A percentile compares a stretch with the other conserved stretches of the same genome.
Conservation (phyloP, 2,797 vertebrate genomes). For the Argyrosomus regius region DNA sequence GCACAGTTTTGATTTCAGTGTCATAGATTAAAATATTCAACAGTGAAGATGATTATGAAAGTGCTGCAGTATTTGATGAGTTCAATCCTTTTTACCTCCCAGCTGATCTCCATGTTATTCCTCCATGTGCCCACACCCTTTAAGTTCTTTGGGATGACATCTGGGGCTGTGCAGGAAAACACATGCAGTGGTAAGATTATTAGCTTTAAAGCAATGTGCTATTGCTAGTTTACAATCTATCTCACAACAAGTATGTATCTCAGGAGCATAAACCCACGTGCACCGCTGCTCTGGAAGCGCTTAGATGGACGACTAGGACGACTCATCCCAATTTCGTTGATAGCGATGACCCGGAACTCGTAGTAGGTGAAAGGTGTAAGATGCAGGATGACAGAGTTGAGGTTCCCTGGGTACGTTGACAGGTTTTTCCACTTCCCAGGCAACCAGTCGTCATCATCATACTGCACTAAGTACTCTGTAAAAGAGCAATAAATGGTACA, state of each 20-base stretch:
- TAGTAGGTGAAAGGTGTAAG: constrained; percentile 95
- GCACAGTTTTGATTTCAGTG: neutral
- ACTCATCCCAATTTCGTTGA: constrained; percentile 94
- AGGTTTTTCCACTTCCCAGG: constrained; percentile 94
- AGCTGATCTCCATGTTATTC: constrained; percentile 99
- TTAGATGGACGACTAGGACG: constrained; percentile 91
- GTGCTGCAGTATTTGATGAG: neutral
- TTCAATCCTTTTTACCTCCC: constrained; percentile 88
- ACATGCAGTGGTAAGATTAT: neutral
- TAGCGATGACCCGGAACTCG: constrained; percentile 92
- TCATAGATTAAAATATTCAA: neutral
- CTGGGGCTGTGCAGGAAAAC: constrained; percentile 89
- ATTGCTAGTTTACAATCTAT: neutral
- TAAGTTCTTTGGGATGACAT: constrained; percentile 92
- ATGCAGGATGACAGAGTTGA: constrained; percentile 92
- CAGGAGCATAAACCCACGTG: constrained; percentile 86
- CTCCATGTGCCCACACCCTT: constrained; percentile 93
- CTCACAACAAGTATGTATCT: neutral
- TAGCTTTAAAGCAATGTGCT: neutral
- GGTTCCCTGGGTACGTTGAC: constrained; percentile 90
- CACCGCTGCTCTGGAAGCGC: constrained; percentile 94
- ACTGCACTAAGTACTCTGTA: constrained; percentile 94
- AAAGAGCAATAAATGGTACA: constrained; percentile 5
- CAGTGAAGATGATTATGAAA: neutral
- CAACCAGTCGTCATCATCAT: constrained; percentile 93